Percentiles rank a stretch among this genome's conserved stretches.
Evolutionary conservation across 2,888 invertebrate species (phyloP).

Genomic region (Anoncus sp.): DNA sequence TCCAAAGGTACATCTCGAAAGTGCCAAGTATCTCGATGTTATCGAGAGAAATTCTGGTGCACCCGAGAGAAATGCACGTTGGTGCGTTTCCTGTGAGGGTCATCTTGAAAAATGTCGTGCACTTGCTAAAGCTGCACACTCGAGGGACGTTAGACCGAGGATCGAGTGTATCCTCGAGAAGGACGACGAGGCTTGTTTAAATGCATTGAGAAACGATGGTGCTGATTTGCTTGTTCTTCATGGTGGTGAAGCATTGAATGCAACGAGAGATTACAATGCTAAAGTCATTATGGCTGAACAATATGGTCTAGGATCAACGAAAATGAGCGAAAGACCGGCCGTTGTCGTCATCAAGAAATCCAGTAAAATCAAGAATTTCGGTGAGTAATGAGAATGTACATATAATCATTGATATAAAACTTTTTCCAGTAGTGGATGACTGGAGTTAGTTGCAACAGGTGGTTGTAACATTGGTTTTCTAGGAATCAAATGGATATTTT

Average conservation of each 20-base stretch:
- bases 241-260: slow-evolving; percentile 85
- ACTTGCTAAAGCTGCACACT: slow-evolving; percentile 89
- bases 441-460: too few relatives aligned
- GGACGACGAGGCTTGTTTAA: slow-evolving; percentile 87
- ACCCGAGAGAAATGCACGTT: slow-evolving; percentile 86
- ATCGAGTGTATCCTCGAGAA: slow-evolving; percentile 90
- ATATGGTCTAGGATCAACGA: slow-evolving; percentile 85
- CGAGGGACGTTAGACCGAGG: slow-evolving; percentile 91
- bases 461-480: too few relatives aligned
- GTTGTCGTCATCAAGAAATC: slow-evolving; percentile 88
- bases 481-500: too few relatives aligned
- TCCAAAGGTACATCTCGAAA: slow-evolving; percentile 86
- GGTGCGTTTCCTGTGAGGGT: slow-evolving; percentile 87
- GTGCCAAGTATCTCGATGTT: slow-evolving; percentile 88
- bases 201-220: slow-evolving; percentile 87
- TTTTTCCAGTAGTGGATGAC: too few relatives aligned
- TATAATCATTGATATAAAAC: too few relatives aligned
- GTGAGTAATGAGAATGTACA: too few relatives aligned
- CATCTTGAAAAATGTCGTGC: slow-evolving; percentile 90
- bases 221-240: slow-evolving; percentile 90
- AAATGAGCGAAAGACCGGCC: slow-evolving; percentile 84
- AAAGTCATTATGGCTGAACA: slow-evolving; percentile 88
- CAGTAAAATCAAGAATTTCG: slow-evolving; percentile 84
- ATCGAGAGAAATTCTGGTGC: slow-evolving; percentile 90
- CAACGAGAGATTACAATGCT: slow-evolving; percentile 85